phyloP scores from a whole-genome alignment of 2,888 invertebrate species.

The Heliconius ethilla region DNA sequence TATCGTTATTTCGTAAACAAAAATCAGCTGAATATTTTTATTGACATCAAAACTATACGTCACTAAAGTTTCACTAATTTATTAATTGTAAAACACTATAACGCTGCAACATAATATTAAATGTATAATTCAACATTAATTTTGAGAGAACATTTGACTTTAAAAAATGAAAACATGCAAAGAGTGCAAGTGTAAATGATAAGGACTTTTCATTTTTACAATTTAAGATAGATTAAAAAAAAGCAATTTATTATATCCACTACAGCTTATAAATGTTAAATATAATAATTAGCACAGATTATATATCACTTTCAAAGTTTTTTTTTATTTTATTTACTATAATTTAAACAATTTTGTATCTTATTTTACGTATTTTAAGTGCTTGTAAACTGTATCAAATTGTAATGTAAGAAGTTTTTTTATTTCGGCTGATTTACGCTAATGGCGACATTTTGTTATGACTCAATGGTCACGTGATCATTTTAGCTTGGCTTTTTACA shows the following conservation, averaged over 20 bases:
- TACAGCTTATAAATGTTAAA: neutral
- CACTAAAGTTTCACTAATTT: slow-evolving; percentile 26
- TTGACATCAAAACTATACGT: slow-evolving; percentile 37
- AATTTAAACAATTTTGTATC: neutral
- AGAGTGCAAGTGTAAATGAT: slow-evolving; percentile 28
- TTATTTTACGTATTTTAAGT: neutral
- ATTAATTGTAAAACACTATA: neutral
- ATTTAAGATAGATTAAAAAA: slow-evolving; percentile 15
- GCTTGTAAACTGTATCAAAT: neutral
- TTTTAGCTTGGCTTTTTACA: slow-evolving; percentile 69
- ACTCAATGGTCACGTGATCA: slow-evolving; percentile 76
- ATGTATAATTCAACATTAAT: neutral
- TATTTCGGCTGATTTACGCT: neutral
- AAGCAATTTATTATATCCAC: neutral
- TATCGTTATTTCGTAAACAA: slow-evolving; percentile 59
- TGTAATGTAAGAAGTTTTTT: neutral
- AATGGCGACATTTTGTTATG: slow-evolving; percentile 64
- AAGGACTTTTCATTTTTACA: slow-evolving; percentile 31
- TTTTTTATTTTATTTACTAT: neutral
- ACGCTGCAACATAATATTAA: slow-evolving; percentile 15
- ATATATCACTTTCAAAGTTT: neutral
- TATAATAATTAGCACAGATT: neutral
- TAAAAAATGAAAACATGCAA: slow-evolving; percentile 23
- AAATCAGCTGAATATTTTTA: slow-evolving; percentile 62
- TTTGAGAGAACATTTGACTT: neutral